Evolutionary conservation across 2,113 vertebrate species (phyloP), one percentile per base, ranked within the genome.

Genomic region (Motacilla tschutschensis): DNA sequence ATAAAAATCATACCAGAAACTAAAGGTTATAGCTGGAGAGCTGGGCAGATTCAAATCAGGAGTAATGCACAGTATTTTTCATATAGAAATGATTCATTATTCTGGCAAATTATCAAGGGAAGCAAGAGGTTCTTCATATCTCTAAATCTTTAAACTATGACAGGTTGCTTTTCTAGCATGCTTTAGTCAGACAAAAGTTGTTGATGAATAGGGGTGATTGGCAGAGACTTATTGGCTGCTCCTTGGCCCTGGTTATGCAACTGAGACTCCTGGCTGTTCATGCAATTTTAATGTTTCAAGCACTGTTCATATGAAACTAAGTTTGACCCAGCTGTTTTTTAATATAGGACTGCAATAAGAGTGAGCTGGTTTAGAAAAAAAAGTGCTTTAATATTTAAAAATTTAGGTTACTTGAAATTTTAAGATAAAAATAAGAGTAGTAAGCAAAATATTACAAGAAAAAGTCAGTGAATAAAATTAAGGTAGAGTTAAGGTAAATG

Each of bases 151-250:
- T 24, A 0, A 59, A 38, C 58, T 83, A 59, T 71, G 93, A 80
- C 85, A 83, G 76, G 85, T 64, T 77, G 76, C 87, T 93, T 92
- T 95, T 93, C 87, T 89, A 92, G 82, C 69, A 41, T 3, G 38
- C 46, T 90, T 83, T 91, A 91, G 82, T 92, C 85, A 95, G 80
- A 92, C 89, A 92, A 26, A 91, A 89, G 79, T 89, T 93, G 54
- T 85, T 85, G 91, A 93, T 93, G 93, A 91, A 78, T 89, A 77
- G 87, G 36, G 20, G 44, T 83, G 87, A 64, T 81, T 89, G 91
- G 83, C 82, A 92, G 69, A 92, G 82, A 92, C 81, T 90, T 87
- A 93, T 20, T 92, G 76, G 57, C 60, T 91, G 29, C 73, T 92
- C 36, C 72, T 91, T 94, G 83, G 79, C 94, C 85, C 79, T n/a